Conservation (phyloP, 2,113 vertebrate species). For the Dromaius novaehollandiae region DNA sequence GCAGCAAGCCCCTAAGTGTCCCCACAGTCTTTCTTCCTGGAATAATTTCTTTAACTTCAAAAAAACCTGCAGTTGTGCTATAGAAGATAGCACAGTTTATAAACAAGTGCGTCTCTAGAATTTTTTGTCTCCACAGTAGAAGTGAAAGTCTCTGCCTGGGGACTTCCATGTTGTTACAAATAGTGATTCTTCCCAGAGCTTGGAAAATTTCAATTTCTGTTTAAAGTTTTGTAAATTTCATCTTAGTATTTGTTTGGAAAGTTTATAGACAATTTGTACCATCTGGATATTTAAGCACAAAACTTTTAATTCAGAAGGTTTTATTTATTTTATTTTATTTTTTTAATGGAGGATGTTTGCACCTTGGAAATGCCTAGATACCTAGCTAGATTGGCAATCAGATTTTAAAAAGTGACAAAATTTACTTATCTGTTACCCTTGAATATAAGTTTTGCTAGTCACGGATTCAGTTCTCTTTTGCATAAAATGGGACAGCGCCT, state of each 20-base stretch:
- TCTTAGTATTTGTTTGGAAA: not conserved
- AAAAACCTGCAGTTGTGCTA: not conserved
- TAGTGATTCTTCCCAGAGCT: not conserved
- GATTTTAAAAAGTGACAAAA: not conserved
- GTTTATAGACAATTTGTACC: not conserved
- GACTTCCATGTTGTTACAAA: not conserved
- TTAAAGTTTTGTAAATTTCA: not conserved
- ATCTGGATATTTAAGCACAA: not conserved
- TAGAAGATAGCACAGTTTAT: not conserved
- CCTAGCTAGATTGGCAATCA: not conserved
- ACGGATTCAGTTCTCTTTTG: not conserved
- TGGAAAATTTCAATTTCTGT: conserved; percentile 32
- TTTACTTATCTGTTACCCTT: not conserved
- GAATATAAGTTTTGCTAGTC: not conserved
- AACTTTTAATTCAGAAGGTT: not conserved
- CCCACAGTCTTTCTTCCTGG: not conserved
- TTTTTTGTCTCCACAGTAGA: not conserved
- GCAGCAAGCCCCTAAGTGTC: not conserved
- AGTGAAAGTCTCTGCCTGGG: not conserved
- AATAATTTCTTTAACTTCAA: not conserved
- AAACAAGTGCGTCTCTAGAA: not conserved
- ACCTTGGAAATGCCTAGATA: not conserved
- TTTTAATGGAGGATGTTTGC: not conserved
- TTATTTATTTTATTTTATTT: not conserved
- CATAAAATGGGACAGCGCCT: not conserved